Conservation (phyloP, 2,888 invertebrate species). For the Andrena bucephala region DNA sequence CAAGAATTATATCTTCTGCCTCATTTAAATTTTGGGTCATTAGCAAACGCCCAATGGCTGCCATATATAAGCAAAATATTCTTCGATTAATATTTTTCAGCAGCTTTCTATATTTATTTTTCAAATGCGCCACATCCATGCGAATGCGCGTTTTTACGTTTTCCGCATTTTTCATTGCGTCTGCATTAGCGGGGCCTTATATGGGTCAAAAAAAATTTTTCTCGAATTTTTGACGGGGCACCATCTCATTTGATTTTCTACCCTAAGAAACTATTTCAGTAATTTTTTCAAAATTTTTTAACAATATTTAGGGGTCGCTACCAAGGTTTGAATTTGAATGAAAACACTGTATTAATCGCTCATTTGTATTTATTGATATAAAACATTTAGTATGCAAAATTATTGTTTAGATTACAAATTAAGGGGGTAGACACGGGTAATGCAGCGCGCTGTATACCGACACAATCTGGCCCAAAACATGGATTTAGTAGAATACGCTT, state of each 20-base stretch:
- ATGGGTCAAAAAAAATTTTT: not conserved
- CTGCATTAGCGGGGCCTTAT: too few species aligned
- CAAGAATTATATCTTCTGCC: not conserved
- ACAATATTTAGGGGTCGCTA: slow-evolving; percentile 4
- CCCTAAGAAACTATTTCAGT: slow-evolving; percentile 7
- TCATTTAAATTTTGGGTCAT: not conserved
- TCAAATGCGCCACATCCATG: too few species aligned
- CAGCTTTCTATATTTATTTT: not conserved
- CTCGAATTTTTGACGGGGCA: not conserved
- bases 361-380: slow-evolving; percentile 8
- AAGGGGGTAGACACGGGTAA: too few species aligned
- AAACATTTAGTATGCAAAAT: not conserved
- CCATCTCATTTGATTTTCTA: slow-evolving; percentile 2
- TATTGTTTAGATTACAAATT: slow-evolving; percentile 6
- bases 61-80: not conserved
- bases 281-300: not conserved
- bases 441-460: too few species aligned
- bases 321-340: slow-evolving; percentile 7
- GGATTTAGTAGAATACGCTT: too few species aligned
- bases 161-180: too few species aligned
- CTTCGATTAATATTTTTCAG: not conserved
- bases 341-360: slow-evolving; percentile 1
- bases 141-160: too few species aligned
- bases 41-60: not conserved
- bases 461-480: too few species aligned